Percentiles rank a stretch among this genome's conserved stretches.
These are phyloP conservation scores for Stichodactyla mertensii DNA, from an alignment of 64 coral and sea anemone species.

Conservation along the genomic window DNA sequence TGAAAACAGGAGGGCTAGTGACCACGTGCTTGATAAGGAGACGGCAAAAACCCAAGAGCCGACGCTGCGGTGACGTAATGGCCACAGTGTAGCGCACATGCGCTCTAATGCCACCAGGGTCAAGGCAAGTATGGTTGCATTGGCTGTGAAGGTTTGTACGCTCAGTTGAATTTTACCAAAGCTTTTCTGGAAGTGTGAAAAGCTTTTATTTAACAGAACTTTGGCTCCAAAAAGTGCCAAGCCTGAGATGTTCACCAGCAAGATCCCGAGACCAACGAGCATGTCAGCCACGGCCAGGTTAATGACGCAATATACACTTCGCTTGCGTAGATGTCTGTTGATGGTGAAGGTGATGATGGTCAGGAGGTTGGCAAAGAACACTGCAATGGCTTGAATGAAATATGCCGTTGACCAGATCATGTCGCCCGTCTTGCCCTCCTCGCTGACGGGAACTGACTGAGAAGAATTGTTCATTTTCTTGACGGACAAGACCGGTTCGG, in stretches of 20 bases:
- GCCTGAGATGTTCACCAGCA: not conserved
- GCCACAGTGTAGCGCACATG: conserved; percentile 9
- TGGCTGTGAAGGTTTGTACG: not conserved
- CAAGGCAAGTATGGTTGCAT: not conserved
- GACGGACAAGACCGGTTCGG: not conserved
- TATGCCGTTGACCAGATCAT: not conserved
- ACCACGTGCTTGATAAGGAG: not conserved
- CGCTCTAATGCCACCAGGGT: not conserved
- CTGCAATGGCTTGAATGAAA: not conserved
- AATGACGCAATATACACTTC: not conserved
- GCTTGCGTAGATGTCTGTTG: not conserved
- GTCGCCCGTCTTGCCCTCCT: not conserved
- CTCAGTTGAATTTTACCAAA: not conserved
- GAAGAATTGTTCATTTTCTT: not conserved
- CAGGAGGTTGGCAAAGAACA: not conserved
- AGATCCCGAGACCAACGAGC: not conserved
- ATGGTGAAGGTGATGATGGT: conserved; percentile 6
- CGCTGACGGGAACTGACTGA: not conserved
- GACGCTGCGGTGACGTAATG: conserved; percentile 2
- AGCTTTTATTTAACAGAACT: not conserved
- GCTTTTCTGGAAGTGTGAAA: not conserved
- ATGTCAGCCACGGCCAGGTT: conserved; percentile 5
- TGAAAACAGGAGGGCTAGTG: not conserved
- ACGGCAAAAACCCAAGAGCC: not conserved
- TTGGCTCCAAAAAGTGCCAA: not conserved